Evolutionary conservation across 30 jellyfish, hydroid and myxozoan species (phyloP), one percentile per base, ranked within the genome.

Genomic region (Rhopilema esculentum): DNA sequence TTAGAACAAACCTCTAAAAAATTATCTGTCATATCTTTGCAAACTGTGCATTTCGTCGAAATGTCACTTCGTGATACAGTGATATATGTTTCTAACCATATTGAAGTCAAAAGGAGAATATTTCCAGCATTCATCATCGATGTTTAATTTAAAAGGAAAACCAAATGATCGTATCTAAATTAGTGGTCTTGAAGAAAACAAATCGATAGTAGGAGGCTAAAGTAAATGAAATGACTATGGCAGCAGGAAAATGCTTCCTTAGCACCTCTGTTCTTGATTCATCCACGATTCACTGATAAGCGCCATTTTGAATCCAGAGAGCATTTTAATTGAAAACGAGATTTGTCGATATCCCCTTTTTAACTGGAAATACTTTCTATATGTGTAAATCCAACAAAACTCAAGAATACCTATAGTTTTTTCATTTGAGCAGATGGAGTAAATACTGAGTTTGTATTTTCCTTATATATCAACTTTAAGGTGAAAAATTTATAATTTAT

Each of bases 21-120:
- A 65, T 86, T 95, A 21, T 91, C 91, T 23, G 86, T 96, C 78
- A 95, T 75, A 20, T 95, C 99, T 86, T 84, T 95, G 86, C 99
- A 95, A 20, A 89, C 85, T 18, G 78, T 69, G 71, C 99, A 95
- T 65, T 87, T 90, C 21, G 77, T 70, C 32, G 83, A 93, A 25
- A 91, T 48, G n/a, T 52, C 84, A 49, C n/a, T 24, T 49, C 23
- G 23, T 51, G 69, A 68, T 2, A 31, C 74, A 23, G 77, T 24
- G 62, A 49, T 0, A 22, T 2, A 21, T n/a, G 67, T 1, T 72
- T 27, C 17, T 8, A 72, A 16, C 23, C 48, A 21, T 12, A 72
- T 57, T 6, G 25, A 6, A 12, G 51, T 19, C 1, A 31, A 1
- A 72, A 32, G 48, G 8, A 64, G 74, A 25, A 64, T 2, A 64